phyloP scores from a whole-genome alignment of 2,888 invertebrate species.

The Epistrophella euchroma region DNA sequence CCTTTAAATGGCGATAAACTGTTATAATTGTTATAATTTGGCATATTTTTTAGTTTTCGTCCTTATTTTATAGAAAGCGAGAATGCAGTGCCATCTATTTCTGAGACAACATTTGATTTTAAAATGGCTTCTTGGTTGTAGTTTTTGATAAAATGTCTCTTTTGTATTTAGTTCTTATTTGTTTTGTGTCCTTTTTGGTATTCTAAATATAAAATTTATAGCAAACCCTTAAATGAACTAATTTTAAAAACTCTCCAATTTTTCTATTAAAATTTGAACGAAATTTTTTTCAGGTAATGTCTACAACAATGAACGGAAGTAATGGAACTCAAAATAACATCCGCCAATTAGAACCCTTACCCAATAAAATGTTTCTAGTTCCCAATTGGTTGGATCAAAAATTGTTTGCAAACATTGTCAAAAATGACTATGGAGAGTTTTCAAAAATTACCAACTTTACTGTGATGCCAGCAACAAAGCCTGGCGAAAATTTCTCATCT shows the following conservation, averaged over 20 bases:
- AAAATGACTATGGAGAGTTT: conserved; percentile 78
- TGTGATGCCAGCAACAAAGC: conserved; percentile 65
- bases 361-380: conserved; percentile 31
- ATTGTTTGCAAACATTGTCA: conserved; percentile 78
- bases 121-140: not conserved
- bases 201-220: not conserved
- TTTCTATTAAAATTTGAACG: not conserved
- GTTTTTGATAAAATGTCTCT: not conserved
- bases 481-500: conserved; percentile 80
- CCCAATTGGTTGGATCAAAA: conserved; percentile 79
- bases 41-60: not conserved
- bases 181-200: not conserved
- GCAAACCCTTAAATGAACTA: not conserved
- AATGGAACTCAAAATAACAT: not conserved
- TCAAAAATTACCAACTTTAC: conserved; percentile 77
- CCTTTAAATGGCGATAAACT: too few relatives aligned
- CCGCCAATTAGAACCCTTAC: not conserved
- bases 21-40: too few relatives aligned
- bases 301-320: not conserved
- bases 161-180: not conserved
- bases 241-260: not conserved
- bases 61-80: not conserved
- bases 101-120: not conserved
- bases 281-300: not conserved
- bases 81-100: not conserved